These are phyloP conservation scores for Taurulus bubalis DNA, from an alignment of 2,113 vertebrate species.

Conservation along the genomic window DNA sequence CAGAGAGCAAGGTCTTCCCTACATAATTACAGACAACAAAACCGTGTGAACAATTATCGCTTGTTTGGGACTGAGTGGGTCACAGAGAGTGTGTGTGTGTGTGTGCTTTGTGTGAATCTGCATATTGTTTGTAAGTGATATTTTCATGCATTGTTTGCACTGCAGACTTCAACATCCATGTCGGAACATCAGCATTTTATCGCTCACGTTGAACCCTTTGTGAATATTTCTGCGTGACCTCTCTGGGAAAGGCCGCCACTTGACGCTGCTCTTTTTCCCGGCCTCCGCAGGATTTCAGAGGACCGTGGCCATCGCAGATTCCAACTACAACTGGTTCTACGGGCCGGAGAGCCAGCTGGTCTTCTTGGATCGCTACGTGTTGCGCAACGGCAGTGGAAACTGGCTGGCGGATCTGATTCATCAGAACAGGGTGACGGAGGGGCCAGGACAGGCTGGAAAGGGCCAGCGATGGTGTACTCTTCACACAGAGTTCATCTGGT, in stretches of 20 bases:
- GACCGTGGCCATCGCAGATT: constrained; percentile 96
- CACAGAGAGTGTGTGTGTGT: neutral
- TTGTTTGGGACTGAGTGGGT: constrained; percentile 8
- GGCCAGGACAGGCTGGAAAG: constrained; percentile 92
- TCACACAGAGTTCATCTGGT: constrained; percentile 99
- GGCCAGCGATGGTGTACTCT: constrained; percentile 98
- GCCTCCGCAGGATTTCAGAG: constrained; percentile 91
- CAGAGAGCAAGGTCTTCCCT: constrained; percentile 1
- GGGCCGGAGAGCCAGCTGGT: constrained; percentile 98
- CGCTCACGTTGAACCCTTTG: neutral
- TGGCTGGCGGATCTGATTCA: constrained; percentile 95
- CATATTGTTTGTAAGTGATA: neutral
- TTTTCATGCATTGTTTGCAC: neutral
- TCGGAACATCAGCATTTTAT: neutral
- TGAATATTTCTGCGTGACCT: neutral
- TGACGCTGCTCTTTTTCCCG: constrained; percentile 17
- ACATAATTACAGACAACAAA: constrained; percentile 35
- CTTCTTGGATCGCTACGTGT: constrained; percentile 95
- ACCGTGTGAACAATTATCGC: constrained; percentile 18
- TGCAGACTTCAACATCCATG: neutral
- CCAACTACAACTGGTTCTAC: constrained; percentile 99
- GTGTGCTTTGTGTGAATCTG: neutral
- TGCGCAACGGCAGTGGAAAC: constrained; percentile 98
- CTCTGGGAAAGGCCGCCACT: neutral
- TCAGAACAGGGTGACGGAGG: constrained; percentile 90